phyloP scores from a whole-genome alignment of 2,113 vertebrate species.

The Apeltes quadracus region DNA sequence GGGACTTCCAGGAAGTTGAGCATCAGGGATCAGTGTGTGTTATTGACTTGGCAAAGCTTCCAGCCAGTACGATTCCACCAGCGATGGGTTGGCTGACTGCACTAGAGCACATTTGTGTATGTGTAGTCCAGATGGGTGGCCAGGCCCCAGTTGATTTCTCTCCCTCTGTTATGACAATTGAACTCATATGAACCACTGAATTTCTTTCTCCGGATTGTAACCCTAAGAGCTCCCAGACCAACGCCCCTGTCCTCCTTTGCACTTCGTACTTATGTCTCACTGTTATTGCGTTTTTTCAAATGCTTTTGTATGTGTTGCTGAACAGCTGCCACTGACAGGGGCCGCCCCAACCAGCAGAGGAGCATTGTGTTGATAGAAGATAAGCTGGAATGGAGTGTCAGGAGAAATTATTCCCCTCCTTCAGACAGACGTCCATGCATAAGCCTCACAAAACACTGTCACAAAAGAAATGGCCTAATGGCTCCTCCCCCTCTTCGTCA shows the following conservation, averaged over 20 bases:
- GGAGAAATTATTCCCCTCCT: conserved; percentile 51
- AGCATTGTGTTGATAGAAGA: conserved; percentile 68
- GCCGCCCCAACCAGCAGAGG: conserved; percentile 70
- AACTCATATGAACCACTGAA: conserved; percentile 61
- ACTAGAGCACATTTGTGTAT: conserved; percentile 57
- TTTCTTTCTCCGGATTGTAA: conserved; percentile 28
- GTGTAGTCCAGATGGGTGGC: conserved; percentile 74
- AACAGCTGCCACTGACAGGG: conserved; percentile 62
- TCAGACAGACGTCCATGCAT: conserved; percentile 33
- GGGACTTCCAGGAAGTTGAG: conserved; percentile 70
- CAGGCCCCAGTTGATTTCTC: conserved; percentile 65
- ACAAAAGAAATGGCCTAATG: conserved; percentile 43
- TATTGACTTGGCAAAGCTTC: conserved; percentile 76
- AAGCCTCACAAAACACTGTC: conserved; percentile 59
- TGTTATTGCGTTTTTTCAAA: conserved; percentile 70
- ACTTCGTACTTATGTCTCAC: conserved; percentile 38
- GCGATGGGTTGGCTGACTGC: conserved; percentile 60
- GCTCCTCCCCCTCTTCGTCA: conserved; percentile 24
- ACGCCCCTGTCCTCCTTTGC: conserved; percentile 15
- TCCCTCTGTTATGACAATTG: conserved; percentile 69
- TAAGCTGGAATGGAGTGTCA: conserved; percentile 60
- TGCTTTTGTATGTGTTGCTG: conserved; percentile 68
- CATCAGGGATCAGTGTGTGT: conserved; percentile 72
- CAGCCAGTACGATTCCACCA: conserved; percentile 69
- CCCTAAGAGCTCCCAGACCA: conserved; percentile 38